Evolutionary conservation across 2,888 invertebrate species (phyloP).

Genomic region (Zygaena filipendulae): DNA sequence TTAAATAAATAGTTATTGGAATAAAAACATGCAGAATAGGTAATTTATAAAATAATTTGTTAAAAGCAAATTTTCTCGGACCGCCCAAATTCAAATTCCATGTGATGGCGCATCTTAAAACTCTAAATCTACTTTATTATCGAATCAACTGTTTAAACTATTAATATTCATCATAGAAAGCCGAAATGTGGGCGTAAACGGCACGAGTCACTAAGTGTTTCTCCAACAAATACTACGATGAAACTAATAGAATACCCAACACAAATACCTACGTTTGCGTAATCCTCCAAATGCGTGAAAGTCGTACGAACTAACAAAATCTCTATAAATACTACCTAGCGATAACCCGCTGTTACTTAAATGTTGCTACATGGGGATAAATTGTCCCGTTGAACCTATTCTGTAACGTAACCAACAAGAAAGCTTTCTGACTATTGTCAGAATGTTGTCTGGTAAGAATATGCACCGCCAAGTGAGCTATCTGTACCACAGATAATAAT

Average conservation of each 20-base stretch:
- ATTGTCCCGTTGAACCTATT: constrained; percentile 19
- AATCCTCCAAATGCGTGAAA: constrained; percentile 37
- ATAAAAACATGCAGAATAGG: no score
- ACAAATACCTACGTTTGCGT: constrained; percentile 33
- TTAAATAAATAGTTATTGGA: no score
- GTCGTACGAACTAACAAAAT: constrained; percentile 33
- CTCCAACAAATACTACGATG: constrained; percentile 28
- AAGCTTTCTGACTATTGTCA: no score
- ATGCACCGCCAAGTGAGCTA: no score
- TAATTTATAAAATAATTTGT: no score
- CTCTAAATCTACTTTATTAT: no score
- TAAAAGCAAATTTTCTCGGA: no score
- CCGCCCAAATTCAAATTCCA: no score
- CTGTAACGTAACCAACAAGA: constrained; percentile 15
- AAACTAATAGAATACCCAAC: constrained; percentile 26
- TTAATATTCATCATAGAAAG: neutral
- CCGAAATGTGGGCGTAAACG: constrained; percentile 5
- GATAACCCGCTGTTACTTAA: constrained; percentile 33
- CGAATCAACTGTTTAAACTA: no score
- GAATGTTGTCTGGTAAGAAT: no score
- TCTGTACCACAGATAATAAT: no score
- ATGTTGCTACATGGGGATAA: constrained; percentile 28
- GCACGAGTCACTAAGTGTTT: constrained; percentile 25
- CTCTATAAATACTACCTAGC: constrained; percentile 27
- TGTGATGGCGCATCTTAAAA: no score